These are phyloP conservation scores for Arbacia lixula DNA, from an alignment of 53 echinoderm and acorn worm genomes.

Conservation along the genomic window DNA sequence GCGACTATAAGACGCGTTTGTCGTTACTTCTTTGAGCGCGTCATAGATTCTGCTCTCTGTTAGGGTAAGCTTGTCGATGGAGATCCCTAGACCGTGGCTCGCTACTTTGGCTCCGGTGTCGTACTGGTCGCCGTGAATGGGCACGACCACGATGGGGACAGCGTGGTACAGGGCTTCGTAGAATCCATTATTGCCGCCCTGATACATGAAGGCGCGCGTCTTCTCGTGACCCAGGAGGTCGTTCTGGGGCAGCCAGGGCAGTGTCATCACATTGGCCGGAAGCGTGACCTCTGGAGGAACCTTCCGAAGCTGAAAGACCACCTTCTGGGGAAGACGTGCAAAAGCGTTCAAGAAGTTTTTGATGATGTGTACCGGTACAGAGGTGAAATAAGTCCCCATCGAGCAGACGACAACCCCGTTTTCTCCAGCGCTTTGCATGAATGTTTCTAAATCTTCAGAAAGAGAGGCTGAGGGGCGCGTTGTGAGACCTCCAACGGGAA, in stretches of 20 bases:
- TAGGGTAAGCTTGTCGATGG: conserved; percentile 19
- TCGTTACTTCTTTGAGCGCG: conserved; percentile 22
- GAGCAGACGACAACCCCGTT: conserved; percentile 43
- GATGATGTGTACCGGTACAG: conserved; percentile 25
- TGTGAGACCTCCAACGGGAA: conserved; percentile 46
- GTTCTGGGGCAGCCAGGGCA: conserved; percentile 50
- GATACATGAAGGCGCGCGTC: conserved; percentile 50
- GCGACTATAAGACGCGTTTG: background rate
- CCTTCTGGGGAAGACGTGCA: conserved; percentile 42
- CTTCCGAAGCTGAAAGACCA: conserved; percentile 30
- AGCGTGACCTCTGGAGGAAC: conserved; percentile 3
- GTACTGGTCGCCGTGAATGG: conserved; percentile 55
- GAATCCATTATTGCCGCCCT: conserved; percentile 55
- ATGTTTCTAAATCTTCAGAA: conserved; percentile 3
- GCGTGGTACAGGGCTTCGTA: conserved; percentile 46
- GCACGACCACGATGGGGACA: conserved; percentile 45
- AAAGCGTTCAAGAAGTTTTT: conserved; percentile 26
- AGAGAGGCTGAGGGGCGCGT: conserved; percentile 16
- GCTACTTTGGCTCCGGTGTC: conserved; percentile 31
- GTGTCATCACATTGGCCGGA: conserved; percentile 18
- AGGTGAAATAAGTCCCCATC: conserved; percentile 52
- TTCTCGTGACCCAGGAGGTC: conserved; percentile 46
- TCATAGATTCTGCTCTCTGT: conserved; percentile 13
- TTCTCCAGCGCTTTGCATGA: conserved; percentile 43
- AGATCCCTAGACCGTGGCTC: conserved; percentile 7